Conservation (phyloP, 2,888 invertebrate species). For the Mechanitis mazaeus region DNA sequence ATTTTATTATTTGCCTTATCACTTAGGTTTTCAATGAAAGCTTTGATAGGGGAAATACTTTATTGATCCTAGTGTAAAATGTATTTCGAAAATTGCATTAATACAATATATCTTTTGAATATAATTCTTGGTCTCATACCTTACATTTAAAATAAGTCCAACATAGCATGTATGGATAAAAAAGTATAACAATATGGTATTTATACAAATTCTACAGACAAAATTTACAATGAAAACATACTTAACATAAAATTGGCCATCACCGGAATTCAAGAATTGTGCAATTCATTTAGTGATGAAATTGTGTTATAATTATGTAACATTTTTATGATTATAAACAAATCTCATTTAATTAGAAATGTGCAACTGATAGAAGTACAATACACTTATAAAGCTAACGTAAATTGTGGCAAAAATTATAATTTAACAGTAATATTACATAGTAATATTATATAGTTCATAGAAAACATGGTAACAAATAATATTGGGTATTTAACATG, state of each 20-base stretch:
- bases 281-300: constrained; percentile 16
- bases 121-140: constrained; percentile 72
- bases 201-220: constrained; percentile 55
- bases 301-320: constrained; percentile 4
- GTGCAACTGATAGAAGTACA: constrained; percentile 18
- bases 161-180: constrained; percentile 53
- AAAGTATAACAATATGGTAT: constrained; percentile 64
- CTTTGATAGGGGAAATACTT: constrained; percentile 66
- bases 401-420: constrained; percentile 25
- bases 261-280: constrained; percentile 24
- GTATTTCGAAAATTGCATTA: constrained; percentile 74
- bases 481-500: constrained; percentile 45
- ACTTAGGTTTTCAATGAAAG: constrained; percentile 41
- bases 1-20: background rate
- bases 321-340: constrained; percentile 13
- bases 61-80: constrained; percentile 76
- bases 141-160: constrained; percentile 66
- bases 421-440: constrained; percentile 34
- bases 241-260: constrained; percentile 24
- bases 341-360: constrained; percentile 10
- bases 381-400: constrained; percentile 20
- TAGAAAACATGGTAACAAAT: constrained; percentile 47
- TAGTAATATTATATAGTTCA: constrained; percentile 34
- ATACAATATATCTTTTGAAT: constrained; percentile 71
- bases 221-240: constrained; percentile 49